Conservation (phyloP, 2,113 vertebrate genomes). For the Oreocharis arfaki region DNA sequence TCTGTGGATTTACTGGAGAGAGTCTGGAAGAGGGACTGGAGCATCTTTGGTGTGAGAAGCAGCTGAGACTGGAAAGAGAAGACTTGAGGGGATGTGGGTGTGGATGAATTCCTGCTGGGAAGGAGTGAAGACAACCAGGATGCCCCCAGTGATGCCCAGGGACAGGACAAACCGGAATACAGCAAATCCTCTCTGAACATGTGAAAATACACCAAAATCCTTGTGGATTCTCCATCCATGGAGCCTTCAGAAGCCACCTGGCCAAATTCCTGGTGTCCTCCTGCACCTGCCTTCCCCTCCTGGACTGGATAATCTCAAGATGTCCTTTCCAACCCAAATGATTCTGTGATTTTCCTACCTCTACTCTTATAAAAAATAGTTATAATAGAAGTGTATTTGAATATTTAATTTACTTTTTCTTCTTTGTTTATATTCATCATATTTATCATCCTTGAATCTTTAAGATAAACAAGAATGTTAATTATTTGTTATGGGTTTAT, state of each 20-base stretch:
- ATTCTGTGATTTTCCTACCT: background rate
- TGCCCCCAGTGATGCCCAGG: background rate
- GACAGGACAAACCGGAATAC: background rate
- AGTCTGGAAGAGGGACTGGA: background rate
- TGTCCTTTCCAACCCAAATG: background rate
- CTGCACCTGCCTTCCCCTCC: background rate
- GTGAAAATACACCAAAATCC: background rate
- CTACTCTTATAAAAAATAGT: background rate
- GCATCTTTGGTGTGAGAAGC: no score
- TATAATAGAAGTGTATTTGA: background rate
- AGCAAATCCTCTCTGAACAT: fast-evolving
- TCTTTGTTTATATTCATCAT: background rate
- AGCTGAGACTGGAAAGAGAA: background rate
- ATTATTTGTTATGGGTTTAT: background rate
- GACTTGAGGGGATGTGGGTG: background rate
- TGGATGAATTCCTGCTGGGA: background rate
- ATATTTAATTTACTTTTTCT: background rate
- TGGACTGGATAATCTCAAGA: background rate
- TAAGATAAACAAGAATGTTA: background rate
- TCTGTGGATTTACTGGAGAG: background rate
- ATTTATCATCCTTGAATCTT: background rate
- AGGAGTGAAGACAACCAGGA: background rate
- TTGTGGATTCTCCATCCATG: background rate
- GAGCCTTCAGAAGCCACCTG: background rate
- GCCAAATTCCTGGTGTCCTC: background rate